These are phyloP conservation scores for Siderastrea siderea DNA, from an alignment of 92 coral and sea anemone species.

Conservation along the genomic window DNA sequence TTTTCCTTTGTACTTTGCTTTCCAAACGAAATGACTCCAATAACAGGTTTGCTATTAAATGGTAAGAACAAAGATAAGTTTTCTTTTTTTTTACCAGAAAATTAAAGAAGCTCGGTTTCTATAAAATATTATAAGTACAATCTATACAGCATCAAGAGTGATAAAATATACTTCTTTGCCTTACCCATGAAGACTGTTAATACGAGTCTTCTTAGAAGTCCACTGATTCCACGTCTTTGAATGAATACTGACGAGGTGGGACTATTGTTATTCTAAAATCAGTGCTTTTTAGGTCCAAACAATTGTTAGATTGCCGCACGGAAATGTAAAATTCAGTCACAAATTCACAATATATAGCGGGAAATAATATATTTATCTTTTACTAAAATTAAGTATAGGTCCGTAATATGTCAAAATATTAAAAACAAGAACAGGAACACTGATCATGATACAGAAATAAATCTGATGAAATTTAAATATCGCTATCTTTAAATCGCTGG, in stretches of 20 bases:
- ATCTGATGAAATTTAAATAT: too few relatives aligned
- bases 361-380: constrained; percentile 27
- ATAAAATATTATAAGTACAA: too few relatives aligned
- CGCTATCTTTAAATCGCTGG: too few relatives aligned
- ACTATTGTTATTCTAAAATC: constrained; percentile 25
- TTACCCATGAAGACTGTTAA: constrained; percentile 24
- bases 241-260: constrained; percentile 21
- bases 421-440: too few relatives aligned
- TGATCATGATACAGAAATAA: too few relatives aligned
- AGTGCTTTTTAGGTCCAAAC: constrained; percentile 15
- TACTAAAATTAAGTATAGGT: too few relatives aligned
- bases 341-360: constrained; percentile 22
- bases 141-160: too few relatives aligned
- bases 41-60: too few relatives aligned
- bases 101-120: constrained; percentile 12
- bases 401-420: too few relatives aligned
- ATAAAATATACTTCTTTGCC: constrained; percentile 33
- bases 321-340: constrained; percentile 21
- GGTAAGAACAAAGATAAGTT: constrained; percentile 4
- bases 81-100: constrained; percentile 16
- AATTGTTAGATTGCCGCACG: constrained; percentile 19
- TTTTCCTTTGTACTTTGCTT: constrained; percentile 26
- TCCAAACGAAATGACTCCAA: too few relatives aligned
- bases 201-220: constrained; percentile 27
- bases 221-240: constrained; percentile 25